These are phyloP conservation scores for Laspeyria flexula DNA, from an alignment of 2,888 invertebrate genomes.

Conservation along the genomic window DNA sequence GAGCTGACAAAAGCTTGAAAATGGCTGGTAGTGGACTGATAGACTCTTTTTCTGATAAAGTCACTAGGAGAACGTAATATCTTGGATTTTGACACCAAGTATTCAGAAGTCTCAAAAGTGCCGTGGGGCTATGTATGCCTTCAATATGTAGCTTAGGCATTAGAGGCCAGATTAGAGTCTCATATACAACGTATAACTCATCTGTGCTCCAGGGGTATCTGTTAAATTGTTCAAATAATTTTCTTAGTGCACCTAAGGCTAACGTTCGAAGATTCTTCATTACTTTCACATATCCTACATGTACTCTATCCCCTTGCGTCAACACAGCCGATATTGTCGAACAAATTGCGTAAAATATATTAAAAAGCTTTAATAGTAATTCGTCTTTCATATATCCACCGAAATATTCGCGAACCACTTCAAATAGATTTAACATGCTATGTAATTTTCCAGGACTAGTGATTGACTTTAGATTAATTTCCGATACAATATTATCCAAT, in stretches of 20 bases:
- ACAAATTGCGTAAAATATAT: constrained; percentile 90
- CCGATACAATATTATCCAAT: constrained; percentile 70
- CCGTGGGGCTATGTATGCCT: constrained; percentile 93
- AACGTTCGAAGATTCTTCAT: constrained; percentile 89
- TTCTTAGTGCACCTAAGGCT: constrained; percentile 87
- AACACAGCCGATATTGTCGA: constrained; percentile 88
- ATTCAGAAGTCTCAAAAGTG: constrained; percentile 91
- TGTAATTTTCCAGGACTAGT: constrained; percentile 89
- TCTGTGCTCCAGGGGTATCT: constrained; percentile 89
- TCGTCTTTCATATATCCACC: constrained; percentile 90
- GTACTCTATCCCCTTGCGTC: constrained; percentile 82
- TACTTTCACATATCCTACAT: constrained; percentile 87
- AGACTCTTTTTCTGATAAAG: constrained; percentile 76
- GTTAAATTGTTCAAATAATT: constrained; percentile 93
- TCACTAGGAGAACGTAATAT: constrained; percentile 90
- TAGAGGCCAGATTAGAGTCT: constrained; percentile 93
- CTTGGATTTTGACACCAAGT: constrained; percentile 93
- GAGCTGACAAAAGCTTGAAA: constrained; percentile 89
- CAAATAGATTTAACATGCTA: constrained; percentile 91
- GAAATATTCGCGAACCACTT: constrained; percentile 92
- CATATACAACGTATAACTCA: constrained; percentile 91
- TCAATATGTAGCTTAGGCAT: constrained; percentile 91
- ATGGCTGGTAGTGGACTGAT: constrained; percentile 88
- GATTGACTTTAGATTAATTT: constrained; percentile 86
- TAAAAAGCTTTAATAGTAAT: constrained; percentile 89